These are phyloP conservation scores for Drosophila kanapiae DNA, from an alignment of 1,140 invertebrate genomes.

Conservation along the genomic window DNA sequence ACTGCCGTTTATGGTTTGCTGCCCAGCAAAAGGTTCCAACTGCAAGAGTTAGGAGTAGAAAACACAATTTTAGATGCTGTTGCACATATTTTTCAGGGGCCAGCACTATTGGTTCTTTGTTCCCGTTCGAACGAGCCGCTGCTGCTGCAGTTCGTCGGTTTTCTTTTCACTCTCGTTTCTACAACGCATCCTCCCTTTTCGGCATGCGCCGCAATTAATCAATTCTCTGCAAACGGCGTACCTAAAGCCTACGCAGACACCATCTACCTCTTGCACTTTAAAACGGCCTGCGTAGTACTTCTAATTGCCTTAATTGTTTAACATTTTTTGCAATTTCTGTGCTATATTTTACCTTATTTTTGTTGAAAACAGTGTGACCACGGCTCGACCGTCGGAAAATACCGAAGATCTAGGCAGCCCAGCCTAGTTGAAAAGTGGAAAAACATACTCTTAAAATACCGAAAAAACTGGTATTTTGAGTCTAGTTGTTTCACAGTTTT, in stretches of 20 bases:
- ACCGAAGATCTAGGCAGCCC: slow-evolving; percentile 2
- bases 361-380: slow-evolving; percentile 65
- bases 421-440: not conserved
- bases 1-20: slow-evolving; percentile 68
- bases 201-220: slow-evolving; percentile 81
- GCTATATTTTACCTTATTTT: slow-evolving; percentile 78
- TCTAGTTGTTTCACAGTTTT: not conserved
- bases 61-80: slow-evolving; percentile 20
- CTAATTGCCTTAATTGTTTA: slow-evolving; percentile 58
- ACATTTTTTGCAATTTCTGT: slow-evolving; percentile 51
- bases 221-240: slow-evolving; percentile 39
- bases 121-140: slow-evolving; percentile 48
- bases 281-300: not conserved
- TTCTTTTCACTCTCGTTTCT: slow-evolving; percentile 58
- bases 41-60: slow-evolving; percentile 43
- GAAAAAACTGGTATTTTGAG: not conserved
- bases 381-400: not conserved
- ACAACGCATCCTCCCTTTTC: slow-evolving; percentile 77
- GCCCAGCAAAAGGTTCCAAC: slow-evolving; percentile 70
- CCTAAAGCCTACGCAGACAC: slow-evolving; percentile 3
- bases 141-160: slow-evolving; percentile 49
- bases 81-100: slow-evolving; percentile 20
- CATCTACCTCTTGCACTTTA: slow-evolving; percentile 1
- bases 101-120: slow-evolving; percentile 46
- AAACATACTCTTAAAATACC: not conserved